A percentile compares a stretch with the other conserved stretches of the same genome.
Evolutionary conservation across 2,113 vertebrate genomes (phyloP).

Genomic region (Poeciliopsis prolifica): DNA sequence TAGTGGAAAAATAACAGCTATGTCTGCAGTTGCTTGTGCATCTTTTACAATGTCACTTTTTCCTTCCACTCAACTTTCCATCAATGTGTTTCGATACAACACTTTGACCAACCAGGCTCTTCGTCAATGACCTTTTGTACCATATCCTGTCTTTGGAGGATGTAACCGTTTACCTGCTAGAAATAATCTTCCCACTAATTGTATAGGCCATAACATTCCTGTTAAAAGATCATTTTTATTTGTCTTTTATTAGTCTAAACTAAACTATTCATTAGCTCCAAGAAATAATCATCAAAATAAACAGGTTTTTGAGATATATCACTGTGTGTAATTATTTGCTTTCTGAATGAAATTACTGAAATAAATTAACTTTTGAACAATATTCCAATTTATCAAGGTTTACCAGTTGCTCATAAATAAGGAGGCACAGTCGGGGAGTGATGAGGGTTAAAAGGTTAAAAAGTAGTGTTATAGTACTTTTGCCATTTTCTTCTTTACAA

Average conservation of each 20-base stretch:
- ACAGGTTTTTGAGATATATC: background rate
- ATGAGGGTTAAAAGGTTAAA: constrained; percentile 31
- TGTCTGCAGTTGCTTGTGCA: no score
- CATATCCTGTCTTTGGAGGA: no score
- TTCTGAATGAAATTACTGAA: background rate
- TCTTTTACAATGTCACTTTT: no score
- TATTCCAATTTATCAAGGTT: background rate
- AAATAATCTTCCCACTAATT: no score
- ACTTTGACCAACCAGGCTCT: no score
- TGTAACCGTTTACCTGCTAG: no score
- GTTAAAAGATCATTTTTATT: background rate
- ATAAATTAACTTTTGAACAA: background rate
- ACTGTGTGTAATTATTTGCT: background rate
- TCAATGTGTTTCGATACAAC: no score
- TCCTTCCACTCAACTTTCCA: no score
- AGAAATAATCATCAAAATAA: background rate
- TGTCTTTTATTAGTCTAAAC: background rate
- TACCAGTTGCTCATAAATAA: constrained; percentile 11
- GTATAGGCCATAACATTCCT: no score
- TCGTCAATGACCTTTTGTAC: no score
- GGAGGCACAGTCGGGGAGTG: constrained; percentile 55
- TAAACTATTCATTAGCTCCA: background rate
- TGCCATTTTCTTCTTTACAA: background rate
- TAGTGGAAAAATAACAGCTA: no score
- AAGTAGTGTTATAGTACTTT: constrained; percentile 24